phyloP scores from a whole-genome alignment of 2,797 vertebrate genomes.

The Scleropages formosus region DNA sequence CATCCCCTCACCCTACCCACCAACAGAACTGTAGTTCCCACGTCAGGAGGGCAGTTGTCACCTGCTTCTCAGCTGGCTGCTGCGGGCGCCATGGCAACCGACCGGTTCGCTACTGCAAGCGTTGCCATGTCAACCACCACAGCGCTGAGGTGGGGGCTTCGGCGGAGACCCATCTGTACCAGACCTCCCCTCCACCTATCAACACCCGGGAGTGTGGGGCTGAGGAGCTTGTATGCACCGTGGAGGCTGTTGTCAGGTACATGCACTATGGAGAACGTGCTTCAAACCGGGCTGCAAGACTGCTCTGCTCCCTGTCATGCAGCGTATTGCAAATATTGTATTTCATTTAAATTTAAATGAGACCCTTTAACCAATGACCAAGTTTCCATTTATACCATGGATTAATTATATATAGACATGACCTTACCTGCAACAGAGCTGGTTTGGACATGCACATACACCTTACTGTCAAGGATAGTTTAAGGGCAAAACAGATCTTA shows the following conservation, averaged over 20 bases:
- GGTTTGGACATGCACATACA: not conserved
- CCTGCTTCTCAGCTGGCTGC: constrained; percentile 97
- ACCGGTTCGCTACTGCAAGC: constrained; percentile 95
- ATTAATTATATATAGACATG: not conserved
- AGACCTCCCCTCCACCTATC: constrained; percentile 97
- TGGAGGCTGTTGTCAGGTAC: constrained; percentile 97
- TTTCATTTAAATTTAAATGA: too few species aligned
- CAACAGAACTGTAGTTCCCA: constrained; percentile 96
- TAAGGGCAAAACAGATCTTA: too few species aligned
- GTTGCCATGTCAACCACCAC: constrained; percentile 98
- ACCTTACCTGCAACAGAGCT: not conserved
- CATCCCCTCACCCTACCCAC: constrained; percentile 30
- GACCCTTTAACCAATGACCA: too few species aligned
- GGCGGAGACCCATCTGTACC: constrained; percentile 93
- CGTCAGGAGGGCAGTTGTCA: constrained; percentile 93
- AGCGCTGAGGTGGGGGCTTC: constrained; percentile 89
- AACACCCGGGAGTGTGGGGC: constrained; percentile 96
- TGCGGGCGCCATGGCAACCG: constrained; percentile 95
- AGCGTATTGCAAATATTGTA: too few species aligned
- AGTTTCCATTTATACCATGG: too few species aligned
- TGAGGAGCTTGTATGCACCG: constrained; percentile 94
- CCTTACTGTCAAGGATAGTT: too few species aligned
- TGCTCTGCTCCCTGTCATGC: too few species aligned
- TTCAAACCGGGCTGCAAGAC: too few species aligned
- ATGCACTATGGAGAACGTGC: too few species aligned